These are phyloP conservation scores for Ferrisia virgata DNA, from an alignment of 2,888 invertebrate species.

Conservation along the genomic window DNA sequence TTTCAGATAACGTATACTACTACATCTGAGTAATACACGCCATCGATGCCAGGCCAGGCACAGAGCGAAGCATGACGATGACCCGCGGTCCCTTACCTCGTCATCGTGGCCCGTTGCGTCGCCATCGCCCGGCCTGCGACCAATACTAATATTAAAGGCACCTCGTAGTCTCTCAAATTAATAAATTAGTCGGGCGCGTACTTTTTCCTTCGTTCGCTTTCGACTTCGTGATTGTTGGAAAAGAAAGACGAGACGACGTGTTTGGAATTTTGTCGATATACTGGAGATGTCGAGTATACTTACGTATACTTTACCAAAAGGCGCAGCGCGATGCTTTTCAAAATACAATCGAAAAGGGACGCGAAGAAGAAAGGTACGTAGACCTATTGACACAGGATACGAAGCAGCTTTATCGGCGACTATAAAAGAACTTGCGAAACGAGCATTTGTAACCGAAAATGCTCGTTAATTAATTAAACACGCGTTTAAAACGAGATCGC, in stretches of 20 bases:
- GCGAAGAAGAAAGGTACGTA: not conserved
- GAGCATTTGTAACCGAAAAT: not conserved
- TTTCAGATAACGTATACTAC: no score
- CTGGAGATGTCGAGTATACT: not conserved
- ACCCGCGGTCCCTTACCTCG: not conserved
- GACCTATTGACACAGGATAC: no score
- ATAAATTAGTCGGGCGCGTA: not conserved
- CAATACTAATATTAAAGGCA: not conserved
- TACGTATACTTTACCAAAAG: not conserved
- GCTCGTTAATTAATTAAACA: constrained; percentile 7
- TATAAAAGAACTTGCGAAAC: no score
- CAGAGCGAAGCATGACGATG: not conserved
- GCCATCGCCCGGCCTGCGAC: no score
- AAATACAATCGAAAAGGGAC: not conserved
- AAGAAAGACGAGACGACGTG: not conserved
- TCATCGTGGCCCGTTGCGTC: not conserved
- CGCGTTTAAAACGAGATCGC: not conserved
- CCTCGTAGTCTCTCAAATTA: not conserved
- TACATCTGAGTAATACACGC: no score
- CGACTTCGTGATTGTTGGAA: not conserved
- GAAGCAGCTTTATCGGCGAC: no score
- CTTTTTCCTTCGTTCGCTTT: not conserved
- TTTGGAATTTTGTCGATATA: not conserved
- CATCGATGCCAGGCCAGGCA: no score
- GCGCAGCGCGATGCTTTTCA: not conserved